phyloP scores from a whole-genome alignment of 1,140 invertebrate species.

The Portunus trituberculatus region DNA sequence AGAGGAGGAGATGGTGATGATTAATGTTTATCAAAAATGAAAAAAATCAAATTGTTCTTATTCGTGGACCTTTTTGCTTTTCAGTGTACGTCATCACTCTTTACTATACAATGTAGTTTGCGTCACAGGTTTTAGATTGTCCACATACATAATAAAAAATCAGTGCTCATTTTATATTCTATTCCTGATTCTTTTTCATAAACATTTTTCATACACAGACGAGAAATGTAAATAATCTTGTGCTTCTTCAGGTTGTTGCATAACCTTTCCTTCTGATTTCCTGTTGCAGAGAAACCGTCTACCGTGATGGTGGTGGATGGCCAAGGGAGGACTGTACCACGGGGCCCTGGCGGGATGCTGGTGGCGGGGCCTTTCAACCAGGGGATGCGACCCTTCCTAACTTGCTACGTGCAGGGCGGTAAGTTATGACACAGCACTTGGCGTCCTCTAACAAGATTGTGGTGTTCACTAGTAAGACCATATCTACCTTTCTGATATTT shows the following conservation, averaged over 20 bases:
- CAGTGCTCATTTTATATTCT: too few relatives aligned
- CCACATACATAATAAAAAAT: not conserved
- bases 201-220: too few relatives aligned
- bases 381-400: slow-evolving; percentile 42
- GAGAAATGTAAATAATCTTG: too few relatives aligned
- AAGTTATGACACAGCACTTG: not conserved
- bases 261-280: not conserved
- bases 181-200: too few relatives aligned
- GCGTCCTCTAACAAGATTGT: too few relatives aligned
- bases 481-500: too few relatives aligned
- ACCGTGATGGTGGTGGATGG: slow-evolving; percentile 54
- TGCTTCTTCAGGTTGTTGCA: not conserved
- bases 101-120: not conserved
- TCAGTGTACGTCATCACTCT: not conserved
- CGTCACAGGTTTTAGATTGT: not conserved
- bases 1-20: not conserved
- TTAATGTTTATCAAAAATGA: not conserved
- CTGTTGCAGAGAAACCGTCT: slow-evolving; percentile 29
- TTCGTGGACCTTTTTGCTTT: not conserved
- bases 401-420: slow-evolving; percentile 53
- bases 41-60: not conserved
- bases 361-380: slow-evolving; percentile 55
- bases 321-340: not conserved
- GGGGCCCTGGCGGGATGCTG: not conserved
- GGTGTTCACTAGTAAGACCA: too few relatives aligned